A percentile compares a stretch with the other conserved stretches of the same genome.
Conservation (phyloP, 2,797 vertebrate species). For the Scarus forsteni region DNA sequence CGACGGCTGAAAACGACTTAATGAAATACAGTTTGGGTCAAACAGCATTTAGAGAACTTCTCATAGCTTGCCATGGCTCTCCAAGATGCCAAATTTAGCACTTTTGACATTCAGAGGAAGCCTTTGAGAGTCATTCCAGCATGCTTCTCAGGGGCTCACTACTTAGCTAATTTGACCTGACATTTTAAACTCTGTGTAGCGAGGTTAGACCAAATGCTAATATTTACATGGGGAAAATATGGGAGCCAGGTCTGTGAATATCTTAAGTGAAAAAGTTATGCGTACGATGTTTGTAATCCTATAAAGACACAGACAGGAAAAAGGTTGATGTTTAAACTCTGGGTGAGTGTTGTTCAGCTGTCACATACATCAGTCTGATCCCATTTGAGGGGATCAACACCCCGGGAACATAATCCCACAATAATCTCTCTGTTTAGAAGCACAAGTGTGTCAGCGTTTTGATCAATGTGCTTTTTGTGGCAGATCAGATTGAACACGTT, state of each 20-base stretch:
- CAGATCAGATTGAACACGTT: conserved; percentile 33
- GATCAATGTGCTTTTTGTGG: conserved; percentile 18
- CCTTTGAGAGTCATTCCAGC: conserved; percentile 26
- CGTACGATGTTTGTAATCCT: conserved; percentile 47
- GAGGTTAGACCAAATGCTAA: conserved; percentile 29
- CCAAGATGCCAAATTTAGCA: conserved; percentile 36
- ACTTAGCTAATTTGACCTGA: conserved; percentile 42
- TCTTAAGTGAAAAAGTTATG: conserved; percentile 23
- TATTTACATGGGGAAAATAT: conserved; percentile 34
- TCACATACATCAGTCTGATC: conserved; percentile 63
- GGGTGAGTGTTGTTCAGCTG: conserved; percentile 53
- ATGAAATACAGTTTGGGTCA: conserved; percentile 48
- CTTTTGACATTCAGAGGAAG: conserved; percentile 8
- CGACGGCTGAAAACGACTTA: conserved; percentile 46
- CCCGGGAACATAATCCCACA: conserved; percentile 57
- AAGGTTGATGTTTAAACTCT: conserved; percentile 39
- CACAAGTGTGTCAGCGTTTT: conserved; percentile 31
- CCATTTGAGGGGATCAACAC: conserved; percentile 59
- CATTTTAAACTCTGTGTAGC: conserved; percentile 20
- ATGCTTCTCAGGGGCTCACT: conserved; percentile 32
- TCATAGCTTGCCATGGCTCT: conserved; percentile 50
- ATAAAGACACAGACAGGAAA: conserved; percentile 47
- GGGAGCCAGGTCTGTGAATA: conserved; percentile 21
- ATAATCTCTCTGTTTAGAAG: conserved; percentile 60
- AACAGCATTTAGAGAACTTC: conserved; percentile 51